Percentiles rank a stretch among this genome's conserved stretches.
Conservation (phyloP, 2,888 invertebrate species). For the Eupithecia dodoneata region DNA sequence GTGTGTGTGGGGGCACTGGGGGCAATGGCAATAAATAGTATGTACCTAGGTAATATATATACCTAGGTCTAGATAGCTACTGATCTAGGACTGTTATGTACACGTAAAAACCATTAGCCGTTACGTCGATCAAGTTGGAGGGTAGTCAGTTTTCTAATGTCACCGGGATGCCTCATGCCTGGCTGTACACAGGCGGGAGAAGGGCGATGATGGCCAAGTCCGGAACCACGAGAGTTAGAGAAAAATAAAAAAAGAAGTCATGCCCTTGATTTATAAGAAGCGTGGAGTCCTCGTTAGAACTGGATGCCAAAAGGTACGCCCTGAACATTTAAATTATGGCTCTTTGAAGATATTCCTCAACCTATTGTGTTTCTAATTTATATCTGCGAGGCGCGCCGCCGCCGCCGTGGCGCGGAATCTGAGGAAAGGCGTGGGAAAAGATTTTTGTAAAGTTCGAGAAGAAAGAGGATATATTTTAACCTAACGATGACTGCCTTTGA, state of each 20-base stretch:
- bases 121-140: neutral
- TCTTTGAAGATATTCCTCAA: conserved; percentile 21
- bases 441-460: neutral
- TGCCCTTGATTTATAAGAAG: too few species aligned
- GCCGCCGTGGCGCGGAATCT: neutral
- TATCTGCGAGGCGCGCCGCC: neutral
- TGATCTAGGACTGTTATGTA: neutral
- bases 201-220: too few species aligned
- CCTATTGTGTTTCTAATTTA: conserved; percentile 30
- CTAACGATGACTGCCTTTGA: neutral
- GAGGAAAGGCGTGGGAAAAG: neutral
- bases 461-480: neutral
- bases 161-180: neutral
- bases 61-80: too few species aligned
- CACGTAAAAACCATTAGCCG: neutral
- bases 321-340: conserved; percentile 27
- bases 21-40: too few species aligned
- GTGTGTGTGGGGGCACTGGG: too few species aligned
- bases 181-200: neutral
- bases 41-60: too few species aligned
- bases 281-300: conserved; percentile 6
- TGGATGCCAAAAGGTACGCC: conserved; percentile 18
- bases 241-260: too few species aligned
- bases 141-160: neutral
- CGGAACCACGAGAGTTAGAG: too few species aligned